Conservation (phyloP, 1,140 invertebrate species). For the Pantala flavescens region DNA sequence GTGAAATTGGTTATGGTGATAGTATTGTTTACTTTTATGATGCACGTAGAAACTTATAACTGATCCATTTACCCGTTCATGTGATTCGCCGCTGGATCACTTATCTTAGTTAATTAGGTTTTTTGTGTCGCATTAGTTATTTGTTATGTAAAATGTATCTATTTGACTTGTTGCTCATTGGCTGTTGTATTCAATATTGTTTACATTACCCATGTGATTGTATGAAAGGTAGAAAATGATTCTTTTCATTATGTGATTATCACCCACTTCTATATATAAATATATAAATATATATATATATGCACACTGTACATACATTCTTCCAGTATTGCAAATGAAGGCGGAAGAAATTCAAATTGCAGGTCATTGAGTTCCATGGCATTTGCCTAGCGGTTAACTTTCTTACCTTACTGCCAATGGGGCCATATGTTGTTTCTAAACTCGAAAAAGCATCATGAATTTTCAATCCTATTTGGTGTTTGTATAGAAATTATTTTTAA, state of each 20-base stretch:
- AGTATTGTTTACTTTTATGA: conserved; percentile 13
- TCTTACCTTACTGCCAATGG: not conserved
- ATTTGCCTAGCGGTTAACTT: not conserved
- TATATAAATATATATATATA: not conserved
- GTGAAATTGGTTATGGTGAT: conserved; percentile 18
- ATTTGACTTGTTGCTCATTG: conserved; percentile 22
- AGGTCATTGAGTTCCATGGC: not conserved
- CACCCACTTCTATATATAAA: not conserved
- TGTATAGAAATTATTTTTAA: not conserved
- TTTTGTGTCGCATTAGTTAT: conserved; percentile 20
- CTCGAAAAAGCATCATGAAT: not conserved
- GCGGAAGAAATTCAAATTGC: not conserved
- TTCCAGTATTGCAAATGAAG: not conserved
- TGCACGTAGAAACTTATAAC: conserved; percentile 14
- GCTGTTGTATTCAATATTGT: conserved; percentile 20
- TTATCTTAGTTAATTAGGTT: conserved; percentile 16
- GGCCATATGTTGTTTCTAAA: not conserved
- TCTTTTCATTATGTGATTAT: not conserved
- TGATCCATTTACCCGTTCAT: conserved; percentile 3
- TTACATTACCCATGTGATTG: conserved; percentile 15
- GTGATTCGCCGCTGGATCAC: not conserved
- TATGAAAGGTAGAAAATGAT: not conserved
- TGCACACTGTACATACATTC: not conserved
- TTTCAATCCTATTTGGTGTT: not conserved
- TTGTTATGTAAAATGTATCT: conserved; percentile 22